Percentiles rank a stretch among this genome's conserved stretches.
phyloP scores from a whole-genome alignment of 2,888 invertebrate species.

The Tribolium freemani region DNA sequence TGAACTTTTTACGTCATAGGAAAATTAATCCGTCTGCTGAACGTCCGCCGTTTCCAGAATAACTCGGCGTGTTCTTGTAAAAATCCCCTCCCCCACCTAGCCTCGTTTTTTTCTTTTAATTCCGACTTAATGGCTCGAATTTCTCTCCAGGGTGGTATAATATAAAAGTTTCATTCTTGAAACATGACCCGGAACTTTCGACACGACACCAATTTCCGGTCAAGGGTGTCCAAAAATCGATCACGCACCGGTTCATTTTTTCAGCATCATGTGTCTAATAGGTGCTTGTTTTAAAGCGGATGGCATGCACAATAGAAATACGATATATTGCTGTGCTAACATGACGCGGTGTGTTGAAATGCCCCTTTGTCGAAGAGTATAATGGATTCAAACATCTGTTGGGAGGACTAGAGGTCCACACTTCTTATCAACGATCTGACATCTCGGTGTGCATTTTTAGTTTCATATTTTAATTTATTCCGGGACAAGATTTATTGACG shows the following conservation, averaged over 20 bases:
- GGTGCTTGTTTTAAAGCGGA: constrained; percentile 19
- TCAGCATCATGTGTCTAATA: constrained; percentile 22
- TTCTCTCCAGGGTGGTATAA: constrained; percentile 20
- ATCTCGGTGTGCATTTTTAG: constrained; percentile 33
- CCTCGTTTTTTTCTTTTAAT: constrained; percentile 12
- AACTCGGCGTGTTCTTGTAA: constrained; percentile 3
- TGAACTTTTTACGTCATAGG: constrained; percentile 16
- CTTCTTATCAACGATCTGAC: constrained; percentile 33
- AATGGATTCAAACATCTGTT: constrained; percentile 49
- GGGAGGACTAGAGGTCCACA: constrained; percentile 23
- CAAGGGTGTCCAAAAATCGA: constrained; percentile 12
- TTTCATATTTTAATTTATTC: constrained; percentile 34
- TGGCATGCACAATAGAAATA: constrained; percentile 41
- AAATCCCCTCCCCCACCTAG: constrained; percentile 2
- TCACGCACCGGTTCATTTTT: constrained; percentile 14
- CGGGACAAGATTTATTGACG: constrained; percentile 16
- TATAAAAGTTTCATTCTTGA: constrained; percentile 28
- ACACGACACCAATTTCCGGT: constrained; percentile 25
- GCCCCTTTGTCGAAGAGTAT: constrained; percentile 47
- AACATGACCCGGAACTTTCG: constrained; percentile 8
- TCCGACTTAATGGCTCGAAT: constrained; percentile 17
- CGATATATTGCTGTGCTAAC: constrained; percentile 44
- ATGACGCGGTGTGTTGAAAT: constrained; percentile 48
- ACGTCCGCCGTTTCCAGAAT: constrained; percentile 35
- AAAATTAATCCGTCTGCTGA: constrained; percentile 31